Evolutionary conservation across 2,797 vertebrate genomes (phyloP).

Genomic region (Mionectes olivaceus): DNA sequence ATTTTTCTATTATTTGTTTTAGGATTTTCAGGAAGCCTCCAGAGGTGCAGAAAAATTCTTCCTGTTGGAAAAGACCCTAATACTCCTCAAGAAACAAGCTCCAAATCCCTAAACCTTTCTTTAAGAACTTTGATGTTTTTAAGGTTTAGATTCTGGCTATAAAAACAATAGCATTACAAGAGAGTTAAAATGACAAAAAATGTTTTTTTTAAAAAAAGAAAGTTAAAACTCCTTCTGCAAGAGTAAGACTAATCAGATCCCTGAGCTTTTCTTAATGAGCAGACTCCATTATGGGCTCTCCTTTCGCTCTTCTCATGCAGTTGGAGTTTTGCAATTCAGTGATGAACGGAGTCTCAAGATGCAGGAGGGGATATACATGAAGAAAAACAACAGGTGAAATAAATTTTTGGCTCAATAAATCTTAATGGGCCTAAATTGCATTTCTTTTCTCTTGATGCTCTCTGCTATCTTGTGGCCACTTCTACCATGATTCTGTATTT

Average conservation of each 20-base stretch:
- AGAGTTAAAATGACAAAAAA: neutral
- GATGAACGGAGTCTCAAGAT: conserved; percentile 22
- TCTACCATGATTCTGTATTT: neutral
- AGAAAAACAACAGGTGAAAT: conserved; percentile 13
- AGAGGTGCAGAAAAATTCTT: conserved; percentile 65
- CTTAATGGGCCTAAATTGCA: neutral
- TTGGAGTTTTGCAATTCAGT: conserved; percentile 1
- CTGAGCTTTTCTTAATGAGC: neutral
- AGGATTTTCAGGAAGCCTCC: conserved; percentile 72
- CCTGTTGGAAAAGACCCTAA: conserved; percentile 47
- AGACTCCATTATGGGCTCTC: neutral
- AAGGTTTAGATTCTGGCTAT: neutral
- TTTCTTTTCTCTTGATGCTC: neutral
- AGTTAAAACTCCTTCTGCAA: neutral
- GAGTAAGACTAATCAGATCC: neutral
- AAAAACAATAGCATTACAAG: neutral
- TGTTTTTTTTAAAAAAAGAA: neutral
- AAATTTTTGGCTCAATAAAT: conserved; percentile 7
- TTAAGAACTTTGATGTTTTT: neutral
- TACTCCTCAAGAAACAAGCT: conserved; percentile 37
- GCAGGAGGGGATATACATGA: neutral
- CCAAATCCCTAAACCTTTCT: conserved; percentile 3
- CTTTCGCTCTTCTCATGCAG: neutral
- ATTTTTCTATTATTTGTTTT: conserved; percentile 85
- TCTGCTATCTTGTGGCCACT: neutral